Percentiles rank a stretch among this genome's conserved stretches.
Conservation (phyloP, 2,888 invertebrate genomes). For the Volucella bombylans region DNA sequence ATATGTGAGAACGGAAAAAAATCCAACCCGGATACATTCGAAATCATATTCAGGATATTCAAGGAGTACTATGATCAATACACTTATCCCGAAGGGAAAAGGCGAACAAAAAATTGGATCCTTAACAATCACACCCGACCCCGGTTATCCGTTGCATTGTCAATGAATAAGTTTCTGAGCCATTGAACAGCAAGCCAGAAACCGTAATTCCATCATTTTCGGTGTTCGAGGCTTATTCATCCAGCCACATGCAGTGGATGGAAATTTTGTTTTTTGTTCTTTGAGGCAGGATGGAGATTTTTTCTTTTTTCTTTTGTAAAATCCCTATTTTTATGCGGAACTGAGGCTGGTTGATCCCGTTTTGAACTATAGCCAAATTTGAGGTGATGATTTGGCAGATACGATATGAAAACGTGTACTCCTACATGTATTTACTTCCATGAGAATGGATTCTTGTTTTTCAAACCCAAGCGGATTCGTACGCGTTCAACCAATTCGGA, state of each 20-base stretch:
- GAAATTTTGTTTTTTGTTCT: background rate
- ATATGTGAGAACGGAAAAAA: no score
- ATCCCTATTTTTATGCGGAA: constrained; percentile 8
- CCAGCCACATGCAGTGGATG: constrained; percentile 1
- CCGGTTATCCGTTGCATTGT: background rate
- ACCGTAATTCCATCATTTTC: constrained; percentile 51
- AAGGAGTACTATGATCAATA: background rate
- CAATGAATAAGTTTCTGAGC: constrained; percentile 47
- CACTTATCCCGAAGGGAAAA: background rate
- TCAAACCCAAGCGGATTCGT: background rate
- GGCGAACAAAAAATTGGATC: background rate
- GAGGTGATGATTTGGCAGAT: constrained; percentile 51
- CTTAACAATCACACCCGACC: background rate
- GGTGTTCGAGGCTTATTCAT: constrained; percentile 15
- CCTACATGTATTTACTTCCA: background rate
- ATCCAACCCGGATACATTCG: background rate
- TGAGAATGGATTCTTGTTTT: constrained; percentile 18
- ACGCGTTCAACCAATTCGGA: constrained; percentile 53
- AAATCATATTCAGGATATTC: background rate
- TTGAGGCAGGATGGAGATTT: no score
- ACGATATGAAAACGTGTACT: background rate
- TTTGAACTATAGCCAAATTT: constrained; percentile 47
- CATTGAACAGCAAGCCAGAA: constrained; percentile 50
- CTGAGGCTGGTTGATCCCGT: constrained; percentile 4
- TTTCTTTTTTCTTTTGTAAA: background rate